Base-by-base conservation (phyloP, 2,888 invertebrate species). In the Gryllus longicercus region DNA sequence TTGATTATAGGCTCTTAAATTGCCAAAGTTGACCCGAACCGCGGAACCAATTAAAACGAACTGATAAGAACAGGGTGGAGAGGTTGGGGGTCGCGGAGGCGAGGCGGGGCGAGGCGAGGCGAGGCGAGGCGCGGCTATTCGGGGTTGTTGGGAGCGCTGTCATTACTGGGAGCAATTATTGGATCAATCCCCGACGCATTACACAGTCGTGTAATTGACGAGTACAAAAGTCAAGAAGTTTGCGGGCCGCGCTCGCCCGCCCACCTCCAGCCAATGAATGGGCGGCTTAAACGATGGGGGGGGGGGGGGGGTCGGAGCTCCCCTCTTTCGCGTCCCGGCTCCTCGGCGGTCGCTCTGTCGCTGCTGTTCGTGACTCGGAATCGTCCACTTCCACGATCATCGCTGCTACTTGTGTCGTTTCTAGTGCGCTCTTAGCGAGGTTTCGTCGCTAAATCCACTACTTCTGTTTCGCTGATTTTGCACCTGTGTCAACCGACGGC, bases 1-100 rank as follows among this genome's bases (percentile, higher is more conserved):
- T 63, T 63, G 63, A 63, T 63, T 63, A 63, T 63, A 63, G 63
- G 63, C 63, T 63, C 63, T 63, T 63, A 63, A 63, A 63, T 63
- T 63, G 63, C 63, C 63, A 63, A 63, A 63, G 63, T 63, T 63
- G 63, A 63, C 63, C 63, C n/a, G 16, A n/a, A 63, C 4, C n/a
- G 16, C 63, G 63, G 63, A 63, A 63, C 63, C 63, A 63, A 63
- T 63, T 63, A 63, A 63, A 63, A 63, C 63, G 63, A 63, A 63
- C 63, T 63, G 63, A 63, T 63, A 63, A 63, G 63, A 63, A 63
- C 63, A n/a, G 63, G n/a, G 63, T 5, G 63, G 63, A 63, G 63
- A 4, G 14, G n/a, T 8, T 14, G 63, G n/a, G 0, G 16, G 63
- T 14, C 16, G n/a, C 63, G 63, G n/a, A 8, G 63, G 63, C 14